Conservation (phyloP, 2,888 invertebrate genomes). For the Artemia sinica region DNA sequence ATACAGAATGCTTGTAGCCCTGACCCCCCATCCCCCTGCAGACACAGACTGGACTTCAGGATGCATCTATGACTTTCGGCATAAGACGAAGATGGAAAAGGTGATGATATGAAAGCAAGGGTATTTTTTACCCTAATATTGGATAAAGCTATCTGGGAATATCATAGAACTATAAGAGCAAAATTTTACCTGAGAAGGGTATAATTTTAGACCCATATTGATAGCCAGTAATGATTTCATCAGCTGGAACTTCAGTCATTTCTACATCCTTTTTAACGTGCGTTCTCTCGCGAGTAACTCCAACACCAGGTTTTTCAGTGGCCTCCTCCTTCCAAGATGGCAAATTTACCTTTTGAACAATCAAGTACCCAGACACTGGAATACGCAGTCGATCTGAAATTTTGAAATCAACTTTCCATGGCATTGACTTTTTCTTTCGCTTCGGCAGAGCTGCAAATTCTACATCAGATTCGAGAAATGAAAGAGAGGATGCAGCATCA, state of each 20-base stretch:
- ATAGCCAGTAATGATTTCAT: constrained; percentile 4
- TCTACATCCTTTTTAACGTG: constrained; percentile 8
- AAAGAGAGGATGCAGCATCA: neutral
- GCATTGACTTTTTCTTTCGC: neutral
- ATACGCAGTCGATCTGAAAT: neutral
- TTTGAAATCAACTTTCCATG: neutral
- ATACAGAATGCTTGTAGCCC: too few species aligned
- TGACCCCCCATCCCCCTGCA: too few species aligned
- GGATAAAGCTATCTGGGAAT: too few species aligned
- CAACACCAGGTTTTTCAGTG: neutral
- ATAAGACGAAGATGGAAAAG: too few species aligned
- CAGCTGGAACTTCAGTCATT: constrained; percentile 9
- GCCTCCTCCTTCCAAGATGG: constrained; percentile 12
- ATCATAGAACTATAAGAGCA: neutral
- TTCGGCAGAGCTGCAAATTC: constrained; percentile 3
- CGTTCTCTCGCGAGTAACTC: constrained; percentile 2
- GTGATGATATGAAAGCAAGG: too few species aligned
- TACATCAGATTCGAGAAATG: neutral
- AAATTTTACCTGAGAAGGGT: constrained; percentile 7
- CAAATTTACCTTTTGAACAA: neutral
- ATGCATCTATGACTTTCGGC: too few species aligned
- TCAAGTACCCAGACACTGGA: neutral
- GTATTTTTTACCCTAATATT: too few species aligned
- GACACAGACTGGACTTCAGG: too few species aligned
- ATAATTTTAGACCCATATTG: constrained; percentile 6